Conservation (phyloP, 1,140 invertebrate genomes). For the Chrysopa pallens region DNA sequence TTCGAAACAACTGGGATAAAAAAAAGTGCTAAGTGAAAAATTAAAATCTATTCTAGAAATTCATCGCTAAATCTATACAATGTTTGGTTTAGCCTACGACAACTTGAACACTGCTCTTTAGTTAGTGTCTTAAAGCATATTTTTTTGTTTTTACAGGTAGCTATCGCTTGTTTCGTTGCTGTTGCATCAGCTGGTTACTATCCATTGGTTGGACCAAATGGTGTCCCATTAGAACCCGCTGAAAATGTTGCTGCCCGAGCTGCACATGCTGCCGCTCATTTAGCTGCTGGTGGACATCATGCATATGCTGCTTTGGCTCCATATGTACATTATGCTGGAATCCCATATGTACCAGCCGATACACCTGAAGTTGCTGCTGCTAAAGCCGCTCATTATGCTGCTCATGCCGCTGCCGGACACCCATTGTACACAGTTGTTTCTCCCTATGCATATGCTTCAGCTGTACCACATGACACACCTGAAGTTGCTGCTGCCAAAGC, state of each 20-base stretch:
- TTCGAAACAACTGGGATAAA: too few relatives aligned
- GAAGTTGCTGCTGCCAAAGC: conserved; percentile 23
- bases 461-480: conserved; percentile 18
- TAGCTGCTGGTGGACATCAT: too few relatives aligned
- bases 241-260: conserved; percentile 1
- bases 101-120: too few relatives aligned
- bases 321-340: neutral
- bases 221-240: conserved; percentile 1
- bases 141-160: neutral
- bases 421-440: conserved; percentile 6
- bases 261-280: too few relatives aligned
- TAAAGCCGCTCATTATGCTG: conserved; percentile 32
- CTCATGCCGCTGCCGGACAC: neutral
- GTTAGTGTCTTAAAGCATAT: too few relatives aligned
- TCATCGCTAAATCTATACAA: too few relatives aligned
- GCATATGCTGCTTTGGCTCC: too few relatives aligned
- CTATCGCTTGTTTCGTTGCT: neutral
- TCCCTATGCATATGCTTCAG: conserved; percentile 13
- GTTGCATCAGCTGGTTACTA: neutral
- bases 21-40: too few relatives aligned
- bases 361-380: conserved; percentile 18
- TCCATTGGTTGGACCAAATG: conserved; percentile 1
- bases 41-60: too few relatives aligned
- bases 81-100: too few relatives aligned
- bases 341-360: neutral